Evolutionary conservation across 2,113 vertebrate genomes (phyloP), one percentile per base, ranked within the genome.

Genomic region (Nothobranchius furzeri): DNA sequence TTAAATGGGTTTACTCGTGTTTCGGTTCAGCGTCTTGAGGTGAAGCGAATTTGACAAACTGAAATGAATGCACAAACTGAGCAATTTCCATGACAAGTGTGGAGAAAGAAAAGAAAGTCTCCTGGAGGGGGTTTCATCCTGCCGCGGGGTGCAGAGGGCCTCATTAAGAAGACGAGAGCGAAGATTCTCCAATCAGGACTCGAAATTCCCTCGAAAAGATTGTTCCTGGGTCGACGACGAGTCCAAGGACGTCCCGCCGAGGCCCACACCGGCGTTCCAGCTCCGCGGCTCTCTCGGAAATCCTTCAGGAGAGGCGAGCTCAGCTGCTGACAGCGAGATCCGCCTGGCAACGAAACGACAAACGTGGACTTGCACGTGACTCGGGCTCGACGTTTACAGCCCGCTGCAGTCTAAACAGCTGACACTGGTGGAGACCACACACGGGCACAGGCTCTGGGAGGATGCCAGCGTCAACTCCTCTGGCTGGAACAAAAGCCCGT

Each of bases 41-140:
- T 79, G 25, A 76, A 73, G 58, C 7, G 13, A 61, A 76, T 80
- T 51, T 50, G 70, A 85, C 70, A 83, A 75, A 84, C 59, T 72
- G 30, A 70, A 64, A 47, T 68, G 55, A 73, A 78, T 8, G 46
- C 25, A 56, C 24, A 72, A 52, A 67, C 54, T 48, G 67, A 67
- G 57, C 62, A 9, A 73, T 85, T 86, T 82, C 30, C 62, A 56
- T 20, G 0, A 24, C 24, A 58, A 66, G 47, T 30, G 4, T 30
- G 30, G 60, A 35, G 17, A 36, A 64, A 40, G 49, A 66, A 10
- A 20, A 24, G 57, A 46, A 24, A 47, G 0, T 4, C 36, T 77
- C 51, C 55, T 70, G 76, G 48, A 68, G 70, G 70, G 53, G n/a
- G 58, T 63, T 60, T 73, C 54, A 70, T 73, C 56, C 1, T 10